Evolutionary conservation across 1,140 invertebrate genomes (phyloP).

Genomic region (Oryzaephilus surinamensis): DNA sequence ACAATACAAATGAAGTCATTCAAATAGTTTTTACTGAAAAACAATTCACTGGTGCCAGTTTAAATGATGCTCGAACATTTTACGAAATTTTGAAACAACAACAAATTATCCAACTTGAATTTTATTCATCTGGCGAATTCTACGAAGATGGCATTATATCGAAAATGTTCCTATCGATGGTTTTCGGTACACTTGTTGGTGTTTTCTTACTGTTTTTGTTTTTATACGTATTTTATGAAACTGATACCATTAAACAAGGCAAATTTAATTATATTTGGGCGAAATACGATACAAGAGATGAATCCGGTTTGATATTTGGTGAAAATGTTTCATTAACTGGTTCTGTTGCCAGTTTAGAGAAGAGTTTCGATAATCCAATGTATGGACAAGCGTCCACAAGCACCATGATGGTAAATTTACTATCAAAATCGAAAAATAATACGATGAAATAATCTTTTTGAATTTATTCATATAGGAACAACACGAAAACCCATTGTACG

Average conservation of each 20-base stretch:
- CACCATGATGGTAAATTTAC: too few relatives aligned
- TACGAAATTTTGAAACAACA: constrained; percentile 1
- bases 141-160: background rate
- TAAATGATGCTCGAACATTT: constrained; percentile 4
- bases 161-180: background rate
- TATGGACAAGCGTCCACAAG: constrained; percentile 4
- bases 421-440: too few relatives aligned
- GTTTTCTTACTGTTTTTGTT: too few relatives aligned
- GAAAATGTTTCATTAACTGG: too few relatives aligned
- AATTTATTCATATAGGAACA: too few relatives aligned
- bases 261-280: too few relatives aligned
- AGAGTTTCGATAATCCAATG: constrained; percentile 13
- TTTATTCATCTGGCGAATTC: background rate
- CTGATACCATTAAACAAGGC: too few relatives aligned
- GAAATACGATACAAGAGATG: too few relatives aligned
- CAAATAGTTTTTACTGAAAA: constrained; percentile 14
- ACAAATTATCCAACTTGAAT: constrained; percentile 1
- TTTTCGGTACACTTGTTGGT: constrained; percentile 7
- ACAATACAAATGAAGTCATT: constrained; percentile 2
- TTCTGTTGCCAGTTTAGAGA: constrained; percentile 5
- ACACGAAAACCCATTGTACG: constrained; percentile 6
- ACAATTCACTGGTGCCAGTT: constrained; percentile 9
- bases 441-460: too few relatives aligned
- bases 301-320: too few relatives aligned
- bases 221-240: too few relatives aligned